Evolutionary conservation across 2,113 vertebrate genomes (phyloP), one percentile per base, ranked within the genome.

Genomic region (Suricata suricatta): DNA sequence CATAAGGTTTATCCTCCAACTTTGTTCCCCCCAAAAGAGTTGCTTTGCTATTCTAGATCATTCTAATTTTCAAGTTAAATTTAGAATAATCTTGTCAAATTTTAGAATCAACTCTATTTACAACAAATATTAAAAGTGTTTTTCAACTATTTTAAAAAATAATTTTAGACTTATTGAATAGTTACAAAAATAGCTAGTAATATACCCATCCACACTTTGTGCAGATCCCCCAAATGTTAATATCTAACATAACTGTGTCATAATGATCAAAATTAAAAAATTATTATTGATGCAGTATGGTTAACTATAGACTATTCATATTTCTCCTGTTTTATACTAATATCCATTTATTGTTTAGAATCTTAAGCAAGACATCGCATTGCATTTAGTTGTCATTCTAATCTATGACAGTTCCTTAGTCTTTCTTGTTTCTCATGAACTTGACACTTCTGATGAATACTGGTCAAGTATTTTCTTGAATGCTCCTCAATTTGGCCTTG

Each of bases 11-110:
- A 15, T 50, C 13, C 35, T 79, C 5, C 11, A 84, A 23, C 1
- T 83, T 82, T 81, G 25, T 23, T 23, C 17, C 19, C 10, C 3
- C 25, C 76, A 27, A 50, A 50, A 87, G 79, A 14, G 1, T 87
- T 47, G 0, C 79, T 96, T 88, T 93, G 23, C 66, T 92, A 66
- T 80, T 93, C 25, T 83, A 81, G 16, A 15, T 69, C 33, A 83
- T 93, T 96, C 74, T 27, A 14, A 88, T 80, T 96, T 93, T 63
- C 29, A 72, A 95, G 76, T 83, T 41, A 87, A 87, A 71, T 84
- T 93, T 68, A 90, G 74, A 93, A 60, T 81, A 12, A 74, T 25
- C 13, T 60, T 93, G 71, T 74, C 76, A 77, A 71, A 54, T 91
- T 90, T 93, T 88, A 88, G 63, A 84, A 88, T 92, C 87, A 74